Conservation (phyloP, 2,797 vertebrate genomes). For the Sphaeramia orbicularis region DNA sequence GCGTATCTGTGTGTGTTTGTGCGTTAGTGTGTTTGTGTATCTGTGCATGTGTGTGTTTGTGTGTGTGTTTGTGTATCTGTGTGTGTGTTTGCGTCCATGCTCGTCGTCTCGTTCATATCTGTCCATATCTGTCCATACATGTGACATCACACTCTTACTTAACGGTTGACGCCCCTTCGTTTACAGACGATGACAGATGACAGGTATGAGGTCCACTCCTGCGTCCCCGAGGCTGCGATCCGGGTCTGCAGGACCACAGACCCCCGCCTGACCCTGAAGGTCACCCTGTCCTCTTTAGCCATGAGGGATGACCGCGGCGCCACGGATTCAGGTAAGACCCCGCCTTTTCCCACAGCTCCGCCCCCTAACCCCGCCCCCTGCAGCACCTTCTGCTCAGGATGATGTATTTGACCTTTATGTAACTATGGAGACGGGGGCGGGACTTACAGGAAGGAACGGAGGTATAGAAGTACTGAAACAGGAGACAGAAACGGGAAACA, state of each 20-base stretch:
- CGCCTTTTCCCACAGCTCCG: background rate
- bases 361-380: background rate
- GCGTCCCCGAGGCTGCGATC: constrained; percentile 90
- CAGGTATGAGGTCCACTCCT: constrained; percentile 89
- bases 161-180: constrained; percentile 46
- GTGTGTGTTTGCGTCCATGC: too few species aligned
- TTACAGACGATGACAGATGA: constrained; percentile 94
- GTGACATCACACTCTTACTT: too few species aligned
- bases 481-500: constrained; percentile 19
- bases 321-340: constrained; percentile 87
- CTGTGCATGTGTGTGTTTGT: too few species aligned
- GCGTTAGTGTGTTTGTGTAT: too few species aligned
- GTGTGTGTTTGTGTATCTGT: too few species aligned
- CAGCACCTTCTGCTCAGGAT: constrained; percentile 5
- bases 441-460: background rate
- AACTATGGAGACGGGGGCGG: constrained; percentile 7
- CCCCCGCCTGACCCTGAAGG: constrained; percentile 90
- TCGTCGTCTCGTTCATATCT: too few species aligned
- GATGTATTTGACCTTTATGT: constrained; percentile 48
- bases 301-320: constrained; percentile 89
- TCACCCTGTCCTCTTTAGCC: constrained; percentile 92
- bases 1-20: too few species aligned
- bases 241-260: constrained; percentile 89
- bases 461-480: constrained; percentile 7
- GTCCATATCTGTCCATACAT: too few species aligned